Percentiles rank a stretch among this genome's conserved stretches.
These are phyloP conservation scores for Taurulus bubalis DNA, from an alignment of 2,113 vertebrate species.

Conservation along the genomic window DNA sequence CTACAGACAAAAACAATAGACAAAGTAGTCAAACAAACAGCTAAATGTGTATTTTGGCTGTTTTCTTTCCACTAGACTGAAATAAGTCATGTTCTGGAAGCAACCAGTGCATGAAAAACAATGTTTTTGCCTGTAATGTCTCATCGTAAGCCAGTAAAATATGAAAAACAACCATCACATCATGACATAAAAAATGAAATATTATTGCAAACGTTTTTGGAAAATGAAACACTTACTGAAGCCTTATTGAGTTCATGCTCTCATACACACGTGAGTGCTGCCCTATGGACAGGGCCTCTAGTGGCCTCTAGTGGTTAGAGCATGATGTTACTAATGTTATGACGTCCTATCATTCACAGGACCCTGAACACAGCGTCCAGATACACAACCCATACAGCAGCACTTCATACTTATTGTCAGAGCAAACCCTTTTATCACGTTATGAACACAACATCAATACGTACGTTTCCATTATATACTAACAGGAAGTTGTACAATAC, in stretches of 20 bases:
- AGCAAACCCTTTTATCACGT: neutral
- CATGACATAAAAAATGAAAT: neutral
- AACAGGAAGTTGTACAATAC: neutral
- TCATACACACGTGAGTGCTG: constrained; percentile 5
- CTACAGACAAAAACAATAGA: neutral
- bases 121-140: neutral
- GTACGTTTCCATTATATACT: neutral
- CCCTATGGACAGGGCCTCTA: constrained; percentile 60
- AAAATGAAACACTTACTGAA: neutral
- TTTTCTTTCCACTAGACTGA: neutral
- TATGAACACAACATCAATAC: neutral
- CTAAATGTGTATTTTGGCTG: neutral
- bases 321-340: constrained; percentile 17
- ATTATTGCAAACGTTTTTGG: neutral
- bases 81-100: neutral
- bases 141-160: neutral
- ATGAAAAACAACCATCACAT: neutral
- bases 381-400: neutral
- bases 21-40: neutral
- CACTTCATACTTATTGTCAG: neutral
- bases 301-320: constrained; percentile 75
- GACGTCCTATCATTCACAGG: constrained; percentile 1
- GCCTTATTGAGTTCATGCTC: neutral
- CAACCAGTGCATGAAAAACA: neutral
- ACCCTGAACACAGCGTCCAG: neutral